Base-by-base conservation (phyloP, 2,113 vertebrate species). In the Ceuthmochares aereus region DNA sequence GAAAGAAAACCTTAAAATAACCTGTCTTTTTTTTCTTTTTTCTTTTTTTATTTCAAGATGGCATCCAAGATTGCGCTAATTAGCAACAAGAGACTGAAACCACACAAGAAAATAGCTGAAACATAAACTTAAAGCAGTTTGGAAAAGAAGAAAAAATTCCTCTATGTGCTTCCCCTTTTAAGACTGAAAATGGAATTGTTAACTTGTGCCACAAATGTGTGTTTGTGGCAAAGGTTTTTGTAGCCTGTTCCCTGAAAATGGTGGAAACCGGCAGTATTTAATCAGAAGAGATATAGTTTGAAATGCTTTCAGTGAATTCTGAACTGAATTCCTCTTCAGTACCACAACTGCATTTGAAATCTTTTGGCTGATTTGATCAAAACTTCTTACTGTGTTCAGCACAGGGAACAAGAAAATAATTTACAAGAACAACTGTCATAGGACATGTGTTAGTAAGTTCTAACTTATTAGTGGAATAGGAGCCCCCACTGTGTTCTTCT, bases 1-100 rank as follows among this genome's bases (percentile, higher is more conserved):
- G 36, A 92, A 87, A 84, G 43, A 73, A 95, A 91, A 87, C 4
- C 26, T 66, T 43, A 79, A 86, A 76, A 51, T 19, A 89, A 4
- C 27, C 27, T 62, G 63, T 43, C 54, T 67, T 90, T 55, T 5
- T 70, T 80, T 56, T 55, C 68, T 56, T 62, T 42, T 67, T 93
- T 55, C 43, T 5, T 70, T 77, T 58, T 55, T 18, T 62, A 16
- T 5, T 70, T 77, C 54, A 49, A 70, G 51, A 74, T 81, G 64
- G 23, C 47, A 58, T 62, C 14, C 62, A 73, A 89, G 64, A 80
- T 73, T 87, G 32, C 45, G 83, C 20, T 89, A 91, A 87, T 89
- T 85, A 94, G 54, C 66, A 85, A 73, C 43, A 76, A 74, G 75
- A 96, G 42, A 80, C 55, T 59, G 89, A 93, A 94, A 94, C 67